A percentile compares a stretch with the other conserved stretches of the same genome.
Evolutionary conservation across 2,888 invertebrate genomes (phyloP).

Genomic region (Leptarthrus brevirostris): DNA sequence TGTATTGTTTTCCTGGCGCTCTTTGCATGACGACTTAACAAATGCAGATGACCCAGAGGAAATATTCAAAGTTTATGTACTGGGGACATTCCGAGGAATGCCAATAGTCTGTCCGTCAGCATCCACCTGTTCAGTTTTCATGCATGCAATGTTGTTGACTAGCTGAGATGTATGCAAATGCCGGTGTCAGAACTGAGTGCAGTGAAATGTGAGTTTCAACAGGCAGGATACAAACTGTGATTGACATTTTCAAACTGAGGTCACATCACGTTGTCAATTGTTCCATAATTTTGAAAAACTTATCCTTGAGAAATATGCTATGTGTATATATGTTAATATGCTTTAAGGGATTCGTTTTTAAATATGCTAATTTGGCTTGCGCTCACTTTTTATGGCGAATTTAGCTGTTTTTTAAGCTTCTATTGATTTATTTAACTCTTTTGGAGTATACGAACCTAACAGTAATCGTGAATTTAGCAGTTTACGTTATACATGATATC

Average conservation of each 20-base stretch:
- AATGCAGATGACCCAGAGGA: slow-evolving; percentile 29
- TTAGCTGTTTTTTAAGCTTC: background rate
- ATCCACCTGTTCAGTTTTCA: slow-evolving; percentile 21
- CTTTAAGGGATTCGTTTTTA: too few species aligned
- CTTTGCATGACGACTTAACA: slow-evolving; percentile 33
- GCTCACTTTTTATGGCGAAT: background rate
- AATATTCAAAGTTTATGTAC: slow-evolving; percentile 24
- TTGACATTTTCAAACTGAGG: slow-evolving; percentile 17
- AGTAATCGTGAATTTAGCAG: too few species aligned
- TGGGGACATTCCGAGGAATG: background rate
- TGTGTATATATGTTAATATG: too few species aligned
- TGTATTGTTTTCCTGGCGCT: slow-evolving; percentile 38
- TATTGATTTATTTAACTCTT: too few species aligned
- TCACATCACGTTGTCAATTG: slow-evolving; percentile 12
- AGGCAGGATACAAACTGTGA: slow-evolving; percentile 10
- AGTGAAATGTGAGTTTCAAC: slow-evolving; percentile 38
- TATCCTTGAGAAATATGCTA: background rate
- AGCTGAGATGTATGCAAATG: slow-evolving; percentile 21
- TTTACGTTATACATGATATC: too few species aligned
- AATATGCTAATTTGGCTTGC: slow-evolving; percentile 13
- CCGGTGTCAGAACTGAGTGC: slow-evolving; percentile 28
- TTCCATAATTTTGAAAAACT: slow-evolving; percentile 21
- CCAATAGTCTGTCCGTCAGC: background rate
- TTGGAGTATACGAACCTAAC: too few species aligned
- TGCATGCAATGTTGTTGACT: background rate